A percentile compares a stretch with the other conserved stretches of the same genome.
Conservation (phyloP, 2,888 invertebrate genomes). For the Zonitis immaculata region DNA sequence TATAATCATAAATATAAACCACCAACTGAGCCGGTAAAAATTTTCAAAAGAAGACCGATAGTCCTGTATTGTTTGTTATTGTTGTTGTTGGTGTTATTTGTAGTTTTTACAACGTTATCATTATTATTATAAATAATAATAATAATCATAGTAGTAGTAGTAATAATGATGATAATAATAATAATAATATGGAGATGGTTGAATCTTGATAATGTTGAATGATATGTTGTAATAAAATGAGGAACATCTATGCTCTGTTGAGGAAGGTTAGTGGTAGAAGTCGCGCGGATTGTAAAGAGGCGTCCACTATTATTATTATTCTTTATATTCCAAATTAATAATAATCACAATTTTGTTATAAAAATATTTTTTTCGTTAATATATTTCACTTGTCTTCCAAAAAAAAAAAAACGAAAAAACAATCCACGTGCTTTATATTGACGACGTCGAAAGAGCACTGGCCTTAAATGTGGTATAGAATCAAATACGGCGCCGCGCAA, state of each 20-base stretch:
- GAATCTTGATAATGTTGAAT: conserved; percentile 3
- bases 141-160: background rate
- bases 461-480: conserved; percentile 29
- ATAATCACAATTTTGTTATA: too few relatives aligned
- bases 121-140: background rate
- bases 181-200: background rate
- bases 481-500: conserved; percentile 30
- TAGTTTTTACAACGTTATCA: background rate
- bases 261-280: conserved; percentile 20
- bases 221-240: conserved; percentile 2
- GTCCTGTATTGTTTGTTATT: too few relatives aligned
- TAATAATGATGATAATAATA: background rate
- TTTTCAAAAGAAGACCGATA: background rate
- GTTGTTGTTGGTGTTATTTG: background rate
- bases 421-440: conserved; percentile 30
- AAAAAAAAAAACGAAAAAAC: too few relatives aligned
- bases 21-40: background rate
- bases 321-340: too few relatives aligned
- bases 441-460: conserved; percentile 30
- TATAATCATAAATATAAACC: background rate
- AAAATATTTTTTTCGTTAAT: too few relatives aligned
- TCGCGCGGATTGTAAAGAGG: conserved; percentile 7
- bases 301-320: background rate
- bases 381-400: conserved; percentile 8
- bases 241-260: conserved; percentile 19